Evolutionary conservation across 2,888 invertebrate species (phyloP).

Genomic region (Lasioglossum pauxillum): DNA sequence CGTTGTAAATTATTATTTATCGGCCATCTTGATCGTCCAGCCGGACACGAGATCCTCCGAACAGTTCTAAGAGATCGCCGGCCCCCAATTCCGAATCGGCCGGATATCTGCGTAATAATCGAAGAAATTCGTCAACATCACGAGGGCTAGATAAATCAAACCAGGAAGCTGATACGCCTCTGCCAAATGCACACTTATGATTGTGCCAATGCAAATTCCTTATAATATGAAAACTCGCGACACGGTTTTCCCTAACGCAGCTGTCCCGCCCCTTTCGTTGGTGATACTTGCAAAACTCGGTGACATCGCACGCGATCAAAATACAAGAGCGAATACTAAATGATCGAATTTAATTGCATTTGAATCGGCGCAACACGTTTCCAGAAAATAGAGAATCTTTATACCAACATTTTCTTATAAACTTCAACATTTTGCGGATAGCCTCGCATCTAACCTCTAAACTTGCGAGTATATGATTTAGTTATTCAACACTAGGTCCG

Average conservation of each 20-base stretch:
- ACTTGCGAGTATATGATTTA: rapidly evolving
- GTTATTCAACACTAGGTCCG: background rate
- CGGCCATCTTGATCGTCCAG: background rate
- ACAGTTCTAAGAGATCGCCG: background rate
- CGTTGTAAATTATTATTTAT: conserved; percentile 40
- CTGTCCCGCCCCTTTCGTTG: background rate
- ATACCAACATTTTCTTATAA: no score
- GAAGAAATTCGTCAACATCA: conserved; percentile 41
- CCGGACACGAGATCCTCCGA: background rate
- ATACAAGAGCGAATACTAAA: background rate
- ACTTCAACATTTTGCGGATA: background rate
- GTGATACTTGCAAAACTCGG: background rate
- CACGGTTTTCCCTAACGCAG: conserved; percentile 3
- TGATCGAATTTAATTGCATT: background rate
- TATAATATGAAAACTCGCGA: conserved; percentile 17
- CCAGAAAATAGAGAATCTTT: no score
- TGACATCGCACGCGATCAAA: background rate
- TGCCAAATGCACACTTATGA: conserved; percentile 49
- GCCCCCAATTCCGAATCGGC: conserved; percentile 12
- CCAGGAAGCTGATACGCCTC: conserved; percentile 35
- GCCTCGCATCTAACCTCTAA: background rate
- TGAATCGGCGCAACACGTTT: background rate
- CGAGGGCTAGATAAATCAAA: conserved; percentile 44
- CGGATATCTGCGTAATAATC: conserved; percentile 40
- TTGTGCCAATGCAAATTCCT: conserved; percentile 48